Evolutionary conservation across 1,140 invertebrate species (phyloP).

Genomic region (Drosophila leontia): DNA sequence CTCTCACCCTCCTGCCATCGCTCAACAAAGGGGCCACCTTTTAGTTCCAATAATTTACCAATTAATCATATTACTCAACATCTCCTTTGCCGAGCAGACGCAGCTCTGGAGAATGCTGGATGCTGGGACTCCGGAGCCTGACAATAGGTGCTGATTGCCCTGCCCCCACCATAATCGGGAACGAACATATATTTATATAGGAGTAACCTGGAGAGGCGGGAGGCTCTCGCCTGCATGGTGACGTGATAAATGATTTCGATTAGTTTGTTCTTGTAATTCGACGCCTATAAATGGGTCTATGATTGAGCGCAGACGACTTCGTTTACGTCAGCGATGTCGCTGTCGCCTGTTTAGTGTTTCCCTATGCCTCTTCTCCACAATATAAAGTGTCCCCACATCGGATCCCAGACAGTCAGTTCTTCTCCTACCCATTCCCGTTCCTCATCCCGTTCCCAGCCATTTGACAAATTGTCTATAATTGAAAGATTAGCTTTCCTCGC

Average conservation of each 20-base stretch:
- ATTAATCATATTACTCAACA: slow-evolving; percentile 80
- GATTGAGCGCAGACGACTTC: slow-evolving; percentile 83
- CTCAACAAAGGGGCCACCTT: slow-evolving; percentile 71
- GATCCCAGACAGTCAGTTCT: slow-evolving; percentile 55
- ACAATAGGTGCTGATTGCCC: slow-evolving; percentile 85
- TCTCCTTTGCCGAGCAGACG: slow-evolving; percentile 46
- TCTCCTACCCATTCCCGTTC: not conserved
- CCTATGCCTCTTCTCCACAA: slow-evolving; percentile 38
- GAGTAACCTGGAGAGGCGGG: slow-evolving; percentile 16
- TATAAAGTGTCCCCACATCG: slow-evolving; percentile 49
- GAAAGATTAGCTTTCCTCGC: slow-evolving; percentile 85
- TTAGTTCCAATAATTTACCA: slow-evolving; percentile 83
- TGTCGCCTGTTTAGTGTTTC: slow-evolving; percentile 31
- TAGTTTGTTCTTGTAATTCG: slow-evolving; percentile 85
- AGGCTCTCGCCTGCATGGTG: slow-evolving; percentile 52
- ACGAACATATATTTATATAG: slow-evolving; percentile 42
- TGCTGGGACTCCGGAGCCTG: slow-evolving; percentile 44
- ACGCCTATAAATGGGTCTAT: slow-evolving; percentile 85
- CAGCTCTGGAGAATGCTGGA: slow-evolving; percentile 39
- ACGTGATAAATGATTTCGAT: slow-evolving; percentile 85
- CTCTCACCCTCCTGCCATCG: not conserved
- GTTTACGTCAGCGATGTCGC: slow-evolving; percentile 77
- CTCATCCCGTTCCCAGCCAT: slow-evolving; percentile 57
- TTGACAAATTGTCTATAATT: slow-evolving; percentile 85
- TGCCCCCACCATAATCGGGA: slow-evolving; percentile 60